Base-by-base conservation (phyloP, 2,113 vertebrate species). In the Vulpes lagopus region DNA sequence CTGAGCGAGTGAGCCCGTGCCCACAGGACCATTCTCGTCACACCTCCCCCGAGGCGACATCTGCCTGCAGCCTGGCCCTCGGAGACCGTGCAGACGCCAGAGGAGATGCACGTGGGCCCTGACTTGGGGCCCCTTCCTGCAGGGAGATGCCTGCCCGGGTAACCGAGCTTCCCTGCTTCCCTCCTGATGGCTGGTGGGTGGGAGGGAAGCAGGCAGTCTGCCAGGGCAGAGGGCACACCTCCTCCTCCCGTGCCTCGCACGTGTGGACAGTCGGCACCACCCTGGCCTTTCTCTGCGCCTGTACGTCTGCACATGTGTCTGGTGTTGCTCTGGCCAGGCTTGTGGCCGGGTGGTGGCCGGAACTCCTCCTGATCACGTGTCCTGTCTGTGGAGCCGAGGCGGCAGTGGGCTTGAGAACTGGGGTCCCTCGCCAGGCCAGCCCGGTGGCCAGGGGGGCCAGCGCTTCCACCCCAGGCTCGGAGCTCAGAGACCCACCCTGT, bases 191-290 rank as follows among this genome's bases (percentile, higher is more conserved):
- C 25, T 1, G 49, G 23, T 32, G 19, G 25, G 3, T n/a, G 8
- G 51, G 8, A 23, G 5, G 2, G 2, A 25, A 30, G 1, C 4
- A 17, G 23, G 30, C 64, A 5, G 38, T 7, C 59, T 57, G n/a
- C 60, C 4, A 6, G 32, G 57, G 19, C 1, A 1, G 49, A 10
- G 3, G 15, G 7, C 59, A 55, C 2, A 25, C n/a, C 4, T 1
- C 19, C 20, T 20, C 59, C 87, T 43, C 30, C 27, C 1, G 23
- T 19, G 53, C 65, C 49, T 57, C 32, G n/a, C 79, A n/a, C 27
- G 12, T 14, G 8, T n/a, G 0, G 1, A 57, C 60, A 32, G 38
- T 65, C n/a, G 8, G 22, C 10, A 5, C 35, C n/a, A 15, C 87
- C 30, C 43, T 25, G 51, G 17, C 25, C 20, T 69, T 43, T 43